These are phyloP conservation scores for Drosophila setifemur DNA, from an alignment of 1,140 invertebrate species.

Conservation along the genomic window DNA sequence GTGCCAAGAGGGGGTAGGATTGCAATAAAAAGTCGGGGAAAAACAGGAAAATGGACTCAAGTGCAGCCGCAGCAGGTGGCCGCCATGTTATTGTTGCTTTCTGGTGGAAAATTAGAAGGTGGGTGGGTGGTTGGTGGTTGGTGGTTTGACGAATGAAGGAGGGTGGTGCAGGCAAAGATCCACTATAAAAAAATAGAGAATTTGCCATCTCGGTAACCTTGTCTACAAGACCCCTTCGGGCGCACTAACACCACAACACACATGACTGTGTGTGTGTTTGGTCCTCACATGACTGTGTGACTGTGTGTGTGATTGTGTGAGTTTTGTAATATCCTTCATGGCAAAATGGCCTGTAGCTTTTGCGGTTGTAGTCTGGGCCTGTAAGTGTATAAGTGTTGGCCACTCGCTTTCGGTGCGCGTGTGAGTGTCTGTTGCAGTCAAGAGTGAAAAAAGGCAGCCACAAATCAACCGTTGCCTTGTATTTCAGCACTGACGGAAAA, in stretches of 20 bases:
- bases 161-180: constrained; percentile 23
- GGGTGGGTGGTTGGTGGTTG: neutral
- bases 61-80: constrained; percentile 78
- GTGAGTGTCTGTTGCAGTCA: constrained; percentile 61
- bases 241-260: neutral
- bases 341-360: constrained; percentile 73
- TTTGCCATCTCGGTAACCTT: constrained; percentile 70
- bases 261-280: neutral
- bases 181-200: constrained; percentile 57
- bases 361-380: constrained; percentile 65
- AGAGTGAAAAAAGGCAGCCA: constrained; percentile 74
- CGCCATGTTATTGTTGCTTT: constrained; percentile 61
- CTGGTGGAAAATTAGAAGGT: neutral
- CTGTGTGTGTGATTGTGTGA: constrained; percentile 21
- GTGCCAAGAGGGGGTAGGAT: constrained; percentile 1
- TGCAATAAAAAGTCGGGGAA: constrained; percentile 46
- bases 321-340: constrained; percentile 71
- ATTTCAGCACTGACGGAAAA: constrained; percentile 1
- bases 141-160: too few species aligned
- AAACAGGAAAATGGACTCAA: constrained; percentile 68
- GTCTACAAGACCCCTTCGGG: constrained; percentile 51
- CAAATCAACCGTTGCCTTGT: constrained; percentile 70
- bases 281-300: neutral
- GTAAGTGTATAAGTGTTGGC: constrained; percentile 36
- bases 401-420: neutral